Base-by-base conservation (phyloP, 2,888 invertebrate genomes). In the Mythimna impura region DNA sequence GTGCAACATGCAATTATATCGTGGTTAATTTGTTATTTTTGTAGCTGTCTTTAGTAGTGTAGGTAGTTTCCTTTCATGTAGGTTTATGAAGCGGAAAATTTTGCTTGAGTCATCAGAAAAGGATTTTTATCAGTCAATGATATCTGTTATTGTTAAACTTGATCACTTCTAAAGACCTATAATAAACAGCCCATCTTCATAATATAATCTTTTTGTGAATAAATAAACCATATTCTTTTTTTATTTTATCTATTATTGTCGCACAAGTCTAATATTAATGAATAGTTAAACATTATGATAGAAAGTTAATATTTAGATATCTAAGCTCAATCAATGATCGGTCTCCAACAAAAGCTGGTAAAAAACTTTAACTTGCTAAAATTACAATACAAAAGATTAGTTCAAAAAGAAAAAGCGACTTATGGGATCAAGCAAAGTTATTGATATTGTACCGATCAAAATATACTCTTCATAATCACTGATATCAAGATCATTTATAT, bases 401-500 rank as follows among this genome's bases (percentile, higher is more conserved):
- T 52, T 52, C 34, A 12, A n/a, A 62, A 74, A 76, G 14, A 0
- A 8, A 3, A 8, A 50, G 12, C 40, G 62, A 9, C 30, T 55
- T 55, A 61, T 66, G 25, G 17, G 5, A 17, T 7, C 50, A 14
- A 20, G 12, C 34, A 34, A 76, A 70, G 34, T 75, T 76, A 75
- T 68, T 65, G 34, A 78, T 78, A 58, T 66, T 62, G 36, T 8
- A 36, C 55, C 25, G 62, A 71, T 66, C 69, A 69, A 62, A 69
- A 66, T 69, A 57, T 61, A 69, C n/a, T 30, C 57, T 62, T n/a
- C 68, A 61, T 66, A 75, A 54, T 62, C 54, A 50, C 36, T 52
- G 22, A 30, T 47, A 64, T 58, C 36, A 50, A 73, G 25, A 73
- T 73, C 76, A 70, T 79, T 77, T 69, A 64, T 71, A 69, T 81